Evolutionary conservation across 2,797 vertebrate species (phyloP).

Genomic region (Alca torda): DNA sequence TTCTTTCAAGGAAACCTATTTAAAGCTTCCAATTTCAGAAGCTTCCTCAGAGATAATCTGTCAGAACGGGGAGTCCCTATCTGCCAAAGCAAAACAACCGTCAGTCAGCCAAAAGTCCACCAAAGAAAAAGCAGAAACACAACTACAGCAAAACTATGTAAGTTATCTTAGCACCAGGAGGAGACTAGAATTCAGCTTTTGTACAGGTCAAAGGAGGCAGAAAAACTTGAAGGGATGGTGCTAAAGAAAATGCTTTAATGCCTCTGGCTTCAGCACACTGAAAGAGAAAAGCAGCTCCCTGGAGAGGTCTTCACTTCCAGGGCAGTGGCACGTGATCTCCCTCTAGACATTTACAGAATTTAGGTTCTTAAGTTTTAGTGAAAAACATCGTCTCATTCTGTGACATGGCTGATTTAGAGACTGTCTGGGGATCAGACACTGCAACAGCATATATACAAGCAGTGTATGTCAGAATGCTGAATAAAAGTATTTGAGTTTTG

Average conservation of each 20-base stretch:
- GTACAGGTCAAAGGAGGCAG: neutral
- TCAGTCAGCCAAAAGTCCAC: neutral
- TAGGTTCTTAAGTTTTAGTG: neutral
- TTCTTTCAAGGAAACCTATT: neutral
- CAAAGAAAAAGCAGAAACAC: neutral
- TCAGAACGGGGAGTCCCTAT: neutral
- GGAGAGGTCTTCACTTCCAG: neutral
- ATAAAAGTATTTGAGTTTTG: neutral
- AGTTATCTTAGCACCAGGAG: neutral
- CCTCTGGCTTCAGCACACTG: neutral
- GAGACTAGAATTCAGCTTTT: neutral
- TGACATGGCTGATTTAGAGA: neutral
- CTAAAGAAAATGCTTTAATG: slow-evolving; percentile 14
- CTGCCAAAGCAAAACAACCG: neutral
- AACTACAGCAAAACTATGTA: neutral
- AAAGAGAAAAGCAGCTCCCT: neutral
- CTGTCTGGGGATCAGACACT: neutral
- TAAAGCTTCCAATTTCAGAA: neutral
- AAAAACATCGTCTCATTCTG: neutral
- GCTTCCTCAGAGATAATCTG: neutral
- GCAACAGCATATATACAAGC: neutral
- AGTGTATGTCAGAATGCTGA: neutral
- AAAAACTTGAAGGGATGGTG: neutral
- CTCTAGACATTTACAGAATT: neutral
- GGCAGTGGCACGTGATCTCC: neutral